Base-by-base conservation (phyloP, 1,140 invertebrate species). In the Holotrichia oblita region DNA sequence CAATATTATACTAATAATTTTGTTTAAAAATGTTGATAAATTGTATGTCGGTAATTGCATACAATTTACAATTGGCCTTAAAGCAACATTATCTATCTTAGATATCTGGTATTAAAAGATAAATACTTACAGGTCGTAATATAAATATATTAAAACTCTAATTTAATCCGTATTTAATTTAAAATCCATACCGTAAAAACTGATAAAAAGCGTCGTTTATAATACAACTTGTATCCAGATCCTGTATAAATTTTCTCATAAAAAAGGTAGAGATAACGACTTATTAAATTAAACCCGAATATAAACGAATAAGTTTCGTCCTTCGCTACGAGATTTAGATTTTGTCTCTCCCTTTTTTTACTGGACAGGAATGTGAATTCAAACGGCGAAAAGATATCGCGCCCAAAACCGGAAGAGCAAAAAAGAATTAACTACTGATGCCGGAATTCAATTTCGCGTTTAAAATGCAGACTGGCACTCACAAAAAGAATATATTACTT, bases 371-470 rank as follows among this genome's bases (percentile, higher is more conserved):
- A 69, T 69, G 6, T 20, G 61, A 27, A 69, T 69, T 6, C 27
- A 9, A 61, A 61, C n/a, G 7, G 61, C 22, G 61, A 69, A 34
- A 69, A 34, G 61, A 69, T 69, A 69, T 69, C 61, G 61, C 61
- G 27, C 12, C 6, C 22, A 17, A 22, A 24, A 69, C 22, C 61
- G 22, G 27, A 41, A 76, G 34, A 17, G 41, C 42, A 22, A 69
- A 40, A 72, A 40, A 79, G 44, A 74, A 61, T 61, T 72, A 74
- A 55, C 76, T 77, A 69, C 61, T 79, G 78, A 79, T 76, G 69
- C 76, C 69, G 75, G 76, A 79, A 73, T 77, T 76, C 44, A 74
- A 73, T 79, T 42, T 42, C 20, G 42, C 40, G 55, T 79, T 48
- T 59, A 77, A 44, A 69, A 61, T 69, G 55, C 34, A 69, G 40